Percentiles rank a stretch among this genome's conserved stretches.
These are phyloP conservation scores for Microtus ochrogaster DNA, from an alignment of 2,113 vertebrate genomes.

Conservation along the genomic window DNA sequence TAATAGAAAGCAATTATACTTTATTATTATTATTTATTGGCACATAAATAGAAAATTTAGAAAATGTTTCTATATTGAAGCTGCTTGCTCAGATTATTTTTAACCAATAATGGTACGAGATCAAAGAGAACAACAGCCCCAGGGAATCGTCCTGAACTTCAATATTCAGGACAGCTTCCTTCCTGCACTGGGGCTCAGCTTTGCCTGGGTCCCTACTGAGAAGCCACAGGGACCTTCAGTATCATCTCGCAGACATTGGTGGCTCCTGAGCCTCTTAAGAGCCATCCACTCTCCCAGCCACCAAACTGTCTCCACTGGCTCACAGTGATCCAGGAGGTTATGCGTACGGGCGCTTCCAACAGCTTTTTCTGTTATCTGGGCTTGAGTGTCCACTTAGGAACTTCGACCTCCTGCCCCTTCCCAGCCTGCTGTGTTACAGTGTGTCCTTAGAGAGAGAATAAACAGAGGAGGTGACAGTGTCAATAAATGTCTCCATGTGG, in stretches of 20 bases:
- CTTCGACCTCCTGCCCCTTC: slow-evolving; percentile 64
- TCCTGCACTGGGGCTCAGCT: slow-evolving; percentile 59
- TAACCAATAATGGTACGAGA: slow-evolving; percentile 62
- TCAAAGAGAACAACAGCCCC: slow-evolving; percentile 66
- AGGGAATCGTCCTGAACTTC: slow-evolving; percentile 55
- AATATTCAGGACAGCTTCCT: slow-evolving; percentile 69
- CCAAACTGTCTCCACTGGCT: background rate
- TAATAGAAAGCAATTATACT: background rate
- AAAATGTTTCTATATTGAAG: slow-evolving; percentile 15
- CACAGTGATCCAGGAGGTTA: background rate
- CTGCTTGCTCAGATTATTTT: slow-evolving; percentile 69
- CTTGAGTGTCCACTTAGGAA: slow-evolving; percentile 48
- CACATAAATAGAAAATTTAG: slow-evolving; percentile 11
- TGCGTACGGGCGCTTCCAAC: background rate
- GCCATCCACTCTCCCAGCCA: background rate
- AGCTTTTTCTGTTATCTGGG: slow-evolving; percentile 77
- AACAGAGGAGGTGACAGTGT: slow-evolving; percentile 82
- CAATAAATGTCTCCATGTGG: slow-evolving; percentile 79
- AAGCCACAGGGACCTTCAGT: background rate
- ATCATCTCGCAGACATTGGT: background rate
- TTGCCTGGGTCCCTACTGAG: slow-evolving; percentile 31
- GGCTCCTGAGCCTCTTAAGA: background rate
- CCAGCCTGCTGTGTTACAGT: slow-evolving; percentile 79
- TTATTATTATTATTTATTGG: slow-evolving; percentile 18
- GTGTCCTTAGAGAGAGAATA: slow-evolving; percentile 70